phyloP scores from a whole-genome alignment of 2,797 vertebrate genomes.

The Sebastes minor region DNA sequence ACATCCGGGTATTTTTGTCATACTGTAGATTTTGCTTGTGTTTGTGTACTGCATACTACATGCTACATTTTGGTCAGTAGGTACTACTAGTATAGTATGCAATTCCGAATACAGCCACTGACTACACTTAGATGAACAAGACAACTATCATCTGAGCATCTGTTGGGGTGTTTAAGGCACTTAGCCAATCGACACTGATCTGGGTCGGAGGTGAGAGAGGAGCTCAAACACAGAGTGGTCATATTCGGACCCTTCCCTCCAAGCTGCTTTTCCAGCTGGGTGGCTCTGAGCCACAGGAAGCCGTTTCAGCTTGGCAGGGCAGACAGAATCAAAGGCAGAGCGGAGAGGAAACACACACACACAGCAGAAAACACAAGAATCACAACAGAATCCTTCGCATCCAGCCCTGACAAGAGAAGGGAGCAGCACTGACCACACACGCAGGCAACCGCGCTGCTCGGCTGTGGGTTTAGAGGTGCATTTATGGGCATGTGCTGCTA shows the following conservation, averaged over 20 bases:
- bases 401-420: slow-evolving; percentile 11
- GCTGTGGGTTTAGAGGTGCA: slow-evolving; percentile 1
- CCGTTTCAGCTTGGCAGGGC: slow-evolving; percentile 56
- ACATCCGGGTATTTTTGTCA: too few species aligned
- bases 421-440: slow-evolving; percentile 40
- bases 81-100: too few species aligned
- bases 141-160: slow-evolving; percentile 2
- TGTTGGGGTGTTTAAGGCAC: not conserved
- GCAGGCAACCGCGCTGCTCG: not conserved
- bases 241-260: slow-evolving; percentile 37
- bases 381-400: slow-evolving; percentile 30
- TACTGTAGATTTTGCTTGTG: too few species aligned
- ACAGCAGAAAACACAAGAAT: slow-evolving; percentile 26
- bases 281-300: slow-evolving; percentile 66
- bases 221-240: slow-evolving; percentile 44
- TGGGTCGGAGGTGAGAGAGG: slow-evolving; percentile 37
- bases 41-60: too few species aligned
- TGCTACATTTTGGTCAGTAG: too few species aligned
- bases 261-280: slow-evolving; percentile 63
- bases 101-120: not conserved
- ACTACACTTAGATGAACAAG: not conserved
- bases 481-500: not conserved
- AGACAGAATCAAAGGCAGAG: slow-evolving; percentile 56
- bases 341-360: slow-evolving; percentile 38
- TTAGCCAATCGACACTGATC: slow-evolving; percentile 26